A percentile compares a stretch with the other conserved stretches of the same genome.
phyloP scores from a whole-genome alignment of 2,113 vertebrate species.

The Crotalus viridis region DNA sequence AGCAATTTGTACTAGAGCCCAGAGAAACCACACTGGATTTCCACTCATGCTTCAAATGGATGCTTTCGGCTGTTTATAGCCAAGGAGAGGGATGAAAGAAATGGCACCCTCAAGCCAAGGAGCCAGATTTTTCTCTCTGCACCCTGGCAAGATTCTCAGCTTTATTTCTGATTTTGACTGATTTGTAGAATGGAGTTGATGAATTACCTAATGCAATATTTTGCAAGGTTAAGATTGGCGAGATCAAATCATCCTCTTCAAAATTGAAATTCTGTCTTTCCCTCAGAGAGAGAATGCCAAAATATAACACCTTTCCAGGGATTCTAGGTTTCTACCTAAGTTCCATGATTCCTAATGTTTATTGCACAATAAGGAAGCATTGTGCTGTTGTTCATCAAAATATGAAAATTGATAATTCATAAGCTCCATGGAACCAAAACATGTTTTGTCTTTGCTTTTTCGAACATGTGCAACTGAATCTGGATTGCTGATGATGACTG shows the following conservation, averaged over 20 bases:
- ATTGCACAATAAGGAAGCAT: neutral
- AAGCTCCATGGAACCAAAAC: neutral
- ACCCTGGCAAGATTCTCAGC: neutral
- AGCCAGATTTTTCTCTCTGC: neutral
- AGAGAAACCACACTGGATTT: neutral
- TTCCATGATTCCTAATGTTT: neutral
- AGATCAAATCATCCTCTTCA: neutral
- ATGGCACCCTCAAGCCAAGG: neutral
- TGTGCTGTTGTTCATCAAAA: neutral
- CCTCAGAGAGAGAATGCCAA: neutral
- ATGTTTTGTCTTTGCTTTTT: neutral
- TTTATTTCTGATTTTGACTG: neutral
- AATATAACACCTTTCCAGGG: neutral
- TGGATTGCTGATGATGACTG: neutral
- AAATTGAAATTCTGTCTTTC: neutral
- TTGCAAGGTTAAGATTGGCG: neutral
- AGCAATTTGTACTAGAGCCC: neutral
- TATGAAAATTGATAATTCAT: neutral
- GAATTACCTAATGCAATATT: neutral
- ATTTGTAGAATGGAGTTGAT: neutral
- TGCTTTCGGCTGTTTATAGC: constrained; percentile 29
- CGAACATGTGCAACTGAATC: neutral
- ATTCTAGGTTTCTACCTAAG: neutral
- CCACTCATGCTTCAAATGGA: constrained; percentile 16
- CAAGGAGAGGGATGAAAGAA: constrained; percentile 32